Conservation (phyloP, 37 sponge, comb jelly and placozoan species). For the Oopsacas minuta region DNA sequence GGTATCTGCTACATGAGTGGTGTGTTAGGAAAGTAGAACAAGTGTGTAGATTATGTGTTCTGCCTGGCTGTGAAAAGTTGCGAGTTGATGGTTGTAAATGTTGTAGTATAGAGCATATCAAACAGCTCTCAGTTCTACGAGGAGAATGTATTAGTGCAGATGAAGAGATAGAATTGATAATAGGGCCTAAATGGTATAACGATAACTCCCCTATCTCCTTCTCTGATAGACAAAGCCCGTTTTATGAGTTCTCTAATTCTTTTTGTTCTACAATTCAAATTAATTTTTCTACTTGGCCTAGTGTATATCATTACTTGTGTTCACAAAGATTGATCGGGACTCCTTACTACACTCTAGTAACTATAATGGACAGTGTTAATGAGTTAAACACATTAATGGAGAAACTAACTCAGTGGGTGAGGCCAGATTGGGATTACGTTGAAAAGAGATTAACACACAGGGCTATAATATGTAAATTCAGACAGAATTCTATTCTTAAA, state of each 20-base stretch:
- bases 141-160: not conserved
- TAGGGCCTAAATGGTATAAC: conserved; percentile 5
- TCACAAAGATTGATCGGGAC: not conserved
- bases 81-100: not conserved
- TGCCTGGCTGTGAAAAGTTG: not conserved
- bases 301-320: not conserved
- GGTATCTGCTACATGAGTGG: not conserved
- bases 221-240: not conserved
- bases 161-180: not conserved
- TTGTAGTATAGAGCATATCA: not conserved
- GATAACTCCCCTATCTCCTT: not conserved
- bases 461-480: not conserved
- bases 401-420: not conserved
- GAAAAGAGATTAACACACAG: not conserved
- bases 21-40: not conserved
- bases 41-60: not conserved
- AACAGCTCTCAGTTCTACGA: not conserved
- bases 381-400: not conserved
- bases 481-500: not conserved
- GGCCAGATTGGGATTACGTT: not conserved
- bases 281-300: not conserved
- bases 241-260: not conserved
- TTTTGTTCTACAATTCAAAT: not conserved
- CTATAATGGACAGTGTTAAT: not conserved
- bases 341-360: not conserved